Evolutionary conservation across 2,113 vertebrate species (phyloP).

Genomic region (Rhea americana): DNA sequence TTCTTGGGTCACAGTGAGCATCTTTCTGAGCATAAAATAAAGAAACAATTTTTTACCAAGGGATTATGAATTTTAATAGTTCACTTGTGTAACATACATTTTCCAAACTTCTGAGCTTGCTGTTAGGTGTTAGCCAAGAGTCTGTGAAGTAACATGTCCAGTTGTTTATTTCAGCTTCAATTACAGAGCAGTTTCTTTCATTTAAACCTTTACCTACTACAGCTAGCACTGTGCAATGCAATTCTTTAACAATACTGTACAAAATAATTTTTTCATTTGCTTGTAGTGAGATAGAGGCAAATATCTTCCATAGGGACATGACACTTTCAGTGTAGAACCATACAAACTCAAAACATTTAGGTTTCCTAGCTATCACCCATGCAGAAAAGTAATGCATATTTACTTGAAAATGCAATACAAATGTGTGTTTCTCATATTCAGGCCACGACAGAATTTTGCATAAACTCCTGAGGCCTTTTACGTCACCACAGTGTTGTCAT

Average conservation of each 20-base stretch:
- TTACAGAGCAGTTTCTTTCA: neutral
- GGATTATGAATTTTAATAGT: no score
- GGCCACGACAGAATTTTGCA: neutral
- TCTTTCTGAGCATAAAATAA: no score
- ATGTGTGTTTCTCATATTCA: slow-evolving; percentile 2
- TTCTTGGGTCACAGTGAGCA: no score
- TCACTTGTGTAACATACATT: no score
- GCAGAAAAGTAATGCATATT: neutral
- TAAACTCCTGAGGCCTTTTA: neutral
- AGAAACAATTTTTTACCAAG: no score
- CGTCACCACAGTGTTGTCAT: neutral
- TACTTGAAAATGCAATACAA: slow-evolving; percentile 27
- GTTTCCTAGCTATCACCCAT: neutral
- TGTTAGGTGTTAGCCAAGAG: no score
- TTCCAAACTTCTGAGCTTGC: no score
- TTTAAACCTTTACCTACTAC: neutral
- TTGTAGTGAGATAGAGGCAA: neutral
- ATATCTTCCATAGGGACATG: neutral
- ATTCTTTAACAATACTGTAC: no score
- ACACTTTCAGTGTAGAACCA: neutral
- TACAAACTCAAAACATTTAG: neutral
- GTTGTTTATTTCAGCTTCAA: neutral
- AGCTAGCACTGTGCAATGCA: neutral
- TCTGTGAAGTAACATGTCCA: no score
- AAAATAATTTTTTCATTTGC: neutral